Conservation (phyloP, 2,113 vertebrate genomes). For the Climacteris rufus region DNA sequence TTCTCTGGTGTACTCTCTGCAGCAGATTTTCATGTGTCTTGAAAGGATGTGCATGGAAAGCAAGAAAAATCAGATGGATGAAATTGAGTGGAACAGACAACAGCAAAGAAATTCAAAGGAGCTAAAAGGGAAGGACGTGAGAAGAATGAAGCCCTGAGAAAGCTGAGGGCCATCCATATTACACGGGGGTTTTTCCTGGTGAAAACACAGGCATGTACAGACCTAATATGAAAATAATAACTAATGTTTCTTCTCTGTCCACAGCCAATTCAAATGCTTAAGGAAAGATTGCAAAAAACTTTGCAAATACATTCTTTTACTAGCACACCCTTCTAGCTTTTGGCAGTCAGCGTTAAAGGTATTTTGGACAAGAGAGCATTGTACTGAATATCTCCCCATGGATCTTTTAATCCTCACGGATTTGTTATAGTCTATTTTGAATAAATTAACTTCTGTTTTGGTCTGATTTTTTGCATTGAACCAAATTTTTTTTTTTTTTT, state of each 20-base stretch:
- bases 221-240: background rate
- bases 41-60: background rate
- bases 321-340: background rate
- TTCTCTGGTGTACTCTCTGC: background rate
- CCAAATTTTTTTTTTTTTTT: background rate
- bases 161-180: background rate
- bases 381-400: background rate
- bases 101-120: background rate
- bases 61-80: background rate
- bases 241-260: background rate
- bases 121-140: background rate
- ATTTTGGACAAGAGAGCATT: background rate
- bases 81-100: constrained; percentile 30
- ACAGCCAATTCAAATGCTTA: background rate
- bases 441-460: background rate
- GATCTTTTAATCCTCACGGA: background rate
- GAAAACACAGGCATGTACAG: background rate
- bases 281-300: background rate
- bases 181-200: background rate
- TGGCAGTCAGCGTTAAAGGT: background rate
- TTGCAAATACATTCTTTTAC: background rate
- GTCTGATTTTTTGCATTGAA: background rate
- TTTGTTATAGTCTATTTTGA: background rate
- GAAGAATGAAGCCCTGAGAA: background rate
- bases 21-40: background rate